These are phyloP conservation scores for Colletes latitarsis DNA, from an alignment of 1,140 invertebrate species.

Conservation along the genomic window DNA sequence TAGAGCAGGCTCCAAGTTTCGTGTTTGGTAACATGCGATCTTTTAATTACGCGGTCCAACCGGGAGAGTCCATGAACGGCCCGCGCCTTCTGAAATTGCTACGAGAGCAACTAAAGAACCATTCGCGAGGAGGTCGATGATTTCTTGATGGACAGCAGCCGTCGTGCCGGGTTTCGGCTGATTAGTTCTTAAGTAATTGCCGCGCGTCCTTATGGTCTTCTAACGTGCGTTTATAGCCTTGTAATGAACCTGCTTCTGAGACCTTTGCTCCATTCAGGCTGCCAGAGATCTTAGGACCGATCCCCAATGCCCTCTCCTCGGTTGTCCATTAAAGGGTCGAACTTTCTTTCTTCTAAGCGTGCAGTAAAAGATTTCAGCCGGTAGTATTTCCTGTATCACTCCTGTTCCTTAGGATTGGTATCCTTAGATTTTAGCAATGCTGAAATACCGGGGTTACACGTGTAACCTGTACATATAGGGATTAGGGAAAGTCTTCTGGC, in stretches of 20 bases:
- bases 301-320: conserved; percentile 3
- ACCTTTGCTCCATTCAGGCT: conserved; percentile 66
- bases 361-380: not conserved
- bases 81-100: conserved; percentile 21
- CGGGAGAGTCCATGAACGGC: conserved; percentile 23
- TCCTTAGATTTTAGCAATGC: no score
- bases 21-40: conserved; percentile 4
- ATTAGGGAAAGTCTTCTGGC: no score
- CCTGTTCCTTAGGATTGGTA: not conserved
- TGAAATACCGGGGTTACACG: no score
- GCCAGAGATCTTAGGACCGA: not conserved
- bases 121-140: conserved; percentile 59
- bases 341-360: not conserved
- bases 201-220: conserved; percentile 74
- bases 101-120: conserved; percentile 25
- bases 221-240: conserved; percentile 77
- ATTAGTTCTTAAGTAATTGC: conserved; percentile 80
- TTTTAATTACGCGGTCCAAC: conserved; percentile 45
- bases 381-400: not conserved
- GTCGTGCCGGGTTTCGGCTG: conserved; percentile 71
- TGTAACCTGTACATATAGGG: no score
- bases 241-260: conserved; percentile 77
- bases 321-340: conserved; percentile 19
- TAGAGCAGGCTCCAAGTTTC: not conserved
- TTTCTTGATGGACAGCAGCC: conserved; percentile 62